A percentile compares a stretch with the other conserved stretches of the same genome.
phyloP scores from a whole-genome alignment of 2,888 invertebrate species.

The Aspidiotus rigidus region DNA sequence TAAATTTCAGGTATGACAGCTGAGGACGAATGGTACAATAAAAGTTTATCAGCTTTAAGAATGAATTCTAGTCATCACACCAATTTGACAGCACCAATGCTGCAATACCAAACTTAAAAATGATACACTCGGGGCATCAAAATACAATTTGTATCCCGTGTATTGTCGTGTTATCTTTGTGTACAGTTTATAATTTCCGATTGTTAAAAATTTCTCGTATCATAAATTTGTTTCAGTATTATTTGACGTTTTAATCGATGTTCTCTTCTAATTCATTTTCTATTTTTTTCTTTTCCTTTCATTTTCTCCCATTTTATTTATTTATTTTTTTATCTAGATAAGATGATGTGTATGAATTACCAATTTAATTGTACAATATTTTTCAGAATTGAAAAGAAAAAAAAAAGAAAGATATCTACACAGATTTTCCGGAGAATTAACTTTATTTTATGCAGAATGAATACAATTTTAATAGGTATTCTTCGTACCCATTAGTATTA shows the following conservation, averaged over 20 bases:
- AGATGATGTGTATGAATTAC: constrained; percentile 2
- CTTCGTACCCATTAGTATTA: no score
- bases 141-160: neutral
- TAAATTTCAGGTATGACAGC: constrained; percentile 68
- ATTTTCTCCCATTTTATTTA: neutral
- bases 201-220: constrained; percentile 6
- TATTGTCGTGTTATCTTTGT: neutral
- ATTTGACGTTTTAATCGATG: constrained; percentile 3
- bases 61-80: constrained; percentile 96
- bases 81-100: constrained; percentile 89
- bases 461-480: no score
- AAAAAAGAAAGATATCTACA: no score
- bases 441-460: no score
- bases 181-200: neutral
- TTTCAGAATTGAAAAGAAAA: neutral
- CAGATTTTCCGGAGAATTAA: no score
- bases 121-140: neutral
- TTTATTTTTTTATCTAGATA: constrained; percentile 1
- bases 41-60: constrained; percentile 88
- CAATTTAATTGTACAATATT: neutral
- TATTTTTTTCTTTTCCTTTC: constrained; percentile 1
- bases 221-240: neutral
- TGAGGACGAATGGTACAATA: constrained; percentile 97
- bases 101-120: constrained; percentile 93
- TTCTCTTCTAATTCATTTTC: neutral